Evolutionary conservation across 2,888 invertebrate species (phyloP).

Genomic region (Bellardia bayeri): DNA sequence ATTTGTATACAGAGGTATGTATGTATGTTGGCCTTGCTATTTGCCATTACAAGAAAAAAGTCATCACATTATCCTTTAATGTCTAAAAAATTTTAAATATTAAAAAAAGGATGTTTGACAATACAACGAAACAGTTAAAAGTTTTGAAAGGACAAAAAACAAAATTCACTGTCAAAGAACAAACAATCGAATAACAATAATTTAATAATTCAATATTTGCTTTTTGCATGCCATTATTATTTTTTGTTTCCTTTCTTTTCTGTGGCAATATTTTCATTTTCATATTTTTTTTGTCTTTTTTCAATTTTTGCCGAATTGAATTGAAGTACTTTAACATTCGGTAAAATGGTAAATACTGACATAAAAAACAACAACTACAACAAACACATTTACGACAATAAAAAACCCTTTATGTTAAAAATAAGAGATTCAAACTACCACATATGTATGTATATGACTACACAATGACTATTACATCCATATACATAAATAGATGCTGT

Average conservation of each 20-base stretch:
- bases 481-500: constrained; percentile 1
- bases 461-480: not conserved
- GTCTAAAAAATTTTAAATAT: constrained; percentile 55
- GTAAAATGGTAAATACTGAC: constrained; percentile 38
- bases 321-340: constrained; percentile 54
- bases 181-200: constrained; percentile 73
- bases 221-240: constrained; percentile 68
- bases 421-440: constrained; percentile 27
- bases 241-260: constrained; percentile 37
- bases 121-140: constrained; percentile 52
- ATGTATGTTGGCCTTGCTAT: constrained; percentile 42
- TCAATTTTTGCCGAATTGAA: constrained; percentile 56
- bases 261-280: constrained; percentile 52
- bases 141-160: constrained; percentile 44
- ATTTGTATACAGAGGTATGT: not conserved
- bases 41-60: constrained; percentile 57
- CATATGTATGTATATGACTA: not conserved
- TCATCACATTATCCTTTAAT: constrained; percentile 71
- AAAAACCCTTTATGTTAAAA: constrained; percentile 63
- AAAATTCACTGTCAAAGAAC: constrained; percentile 56
- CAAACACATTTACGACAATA: constrained; percentile 39
- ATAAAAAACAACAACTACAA: constrained; percentile 1
- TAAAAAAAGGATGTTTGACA: constrained; percentile 45
- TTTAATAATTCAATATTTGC: constrained; percentile 73
- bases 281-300: constrained; percentile 41